These are phyloP conservation scores for Drosophila siamana DNA, from an alignment of 2,888 invertebrate genomes.

Conservation along the genomic window DNA sequence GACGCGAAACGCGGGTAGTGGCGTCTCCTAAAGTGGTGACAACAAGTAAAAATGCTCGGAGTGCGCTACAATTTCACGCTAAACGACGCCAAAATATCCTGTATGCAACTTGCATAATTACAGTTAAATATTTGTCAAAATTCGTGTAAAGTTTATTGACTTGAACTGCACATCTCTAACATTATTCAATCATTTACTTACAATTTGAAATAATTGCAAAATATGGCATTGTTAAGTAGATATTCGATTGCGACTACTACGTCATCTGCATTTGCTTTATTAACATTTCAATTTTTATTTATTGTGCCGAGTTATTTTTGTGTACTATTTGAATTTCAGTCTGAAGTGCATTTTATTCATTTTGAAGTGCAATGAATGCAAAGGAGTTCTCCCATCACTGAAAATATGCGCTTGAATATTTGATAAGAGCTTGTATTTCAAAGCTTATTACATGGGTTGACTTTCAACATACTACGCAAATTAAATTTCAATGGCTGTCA, in stretches of 20 bases:
- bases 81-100: slow-evolving; percentile 28
- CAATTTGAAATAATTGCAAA: neutral
- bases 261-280: neutral
- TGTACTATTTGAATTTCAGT: neutral
- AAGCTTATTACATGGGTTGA: neutral
- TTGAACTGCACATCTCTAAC: neutral
- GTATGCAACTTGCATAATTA: neutral
- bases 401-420: slow-evolving; percentile 16
- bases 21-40: slow-evolving; percentile 26
- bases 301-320: neutral
- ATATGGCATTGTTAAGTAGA: neutral
- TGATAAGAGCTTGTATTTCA: slow-evolving; percentile 5
- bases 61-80: neutral
- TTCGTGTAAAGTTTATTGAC: neutral
- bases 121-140: slow-evolving; percentile 1
- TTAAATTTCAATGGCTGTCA: no score
- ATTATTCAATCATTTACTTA: neutral
- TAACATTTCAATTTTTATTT: neutral
- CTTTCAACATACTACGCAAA: neutral
- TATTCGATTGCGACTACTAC: neutral
- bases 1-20: slow-evolving; percentile 23
- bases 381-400: neutral
- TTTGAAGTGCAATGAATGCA: slow-evolving; percentile 14
- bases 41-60: slow-evolving; percentile 14
- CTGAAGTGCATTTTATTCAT: slow-evolving; percentile 13